Evolutionary conservation across 2,888 invertebrate genomes (phyloP).

Genomic region (Lutraria lutraria): DNA sequence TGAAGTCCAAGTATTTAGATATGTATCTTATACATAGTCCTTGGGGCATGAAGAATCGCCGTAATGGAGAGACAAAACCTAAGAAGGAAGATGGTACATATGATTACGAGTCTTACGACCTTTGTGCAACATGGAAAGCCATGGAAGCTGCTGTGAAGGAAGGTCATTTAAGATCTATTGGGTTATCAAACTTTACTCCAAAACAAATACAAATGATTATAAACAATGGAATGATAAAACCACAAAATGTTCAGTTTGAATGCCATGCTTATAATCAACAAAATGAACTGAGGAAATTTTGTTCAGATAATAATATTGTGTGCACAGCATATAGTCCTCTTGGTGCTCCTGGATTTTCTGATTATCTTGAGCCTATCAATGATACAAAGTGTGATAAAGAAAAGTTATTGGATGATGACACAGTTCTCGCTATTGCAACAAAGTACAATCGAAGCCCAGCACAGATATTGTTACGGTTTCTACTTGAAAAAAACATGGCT

Average conservation of each 20-base stretch:
- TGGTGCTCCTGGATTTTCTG: constrained; percentile 70
- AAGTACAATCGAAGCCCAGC: constrained; percentile 75
- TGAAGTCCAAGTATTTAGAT: constrained; percentile 77
- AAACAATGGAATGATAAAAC: constrained; percentile 65
- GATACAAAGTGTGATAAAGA: background rate
- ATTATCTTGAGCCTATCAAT: background rate
- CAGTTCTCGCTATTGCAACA: constrained; percentile 70
- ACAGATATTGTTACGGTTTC: constrained; percentile 78
- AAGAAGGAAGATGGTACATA: constrained; percentile 58
- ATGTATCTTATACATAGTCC: constrained; percentile 81
- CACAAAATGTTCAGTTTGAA: constrained; percentile 80
- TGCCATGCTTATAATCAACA: constrained; percentile 80
- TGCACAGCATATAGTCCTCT: constrained; percentile 78
- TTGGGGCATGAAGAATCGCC: constrained; percentile 75
- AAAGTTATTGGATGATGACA: constrained; percentile 65
- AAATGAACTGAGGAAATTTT: constrained; percentile 69
- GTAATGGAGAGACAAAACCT: constrained; percentile 69
- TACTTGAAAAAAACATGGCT: constrained; percentile 73
- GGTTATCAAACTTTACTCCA: constrained; percentile 80
- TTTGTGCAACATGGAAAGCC: constrained; percentile 75
- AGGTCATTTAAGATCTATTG: constrained; percentile 74
- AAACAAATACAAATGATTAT: constrained; percentile 75
- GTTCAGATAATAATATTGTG: constrained; percentile 69
- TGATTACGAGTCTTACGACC: constrained; percentile 69
- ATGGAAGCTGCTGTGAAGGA: constrained; percentile 72